Percentiles rank a stretch among this genome's conserved stretches.
These are phyloP conservation scores for Rhinogobius similis DNA, from an alignment of 2,113 vertebrate genomes.

Conservation along the genomic window DNA sequence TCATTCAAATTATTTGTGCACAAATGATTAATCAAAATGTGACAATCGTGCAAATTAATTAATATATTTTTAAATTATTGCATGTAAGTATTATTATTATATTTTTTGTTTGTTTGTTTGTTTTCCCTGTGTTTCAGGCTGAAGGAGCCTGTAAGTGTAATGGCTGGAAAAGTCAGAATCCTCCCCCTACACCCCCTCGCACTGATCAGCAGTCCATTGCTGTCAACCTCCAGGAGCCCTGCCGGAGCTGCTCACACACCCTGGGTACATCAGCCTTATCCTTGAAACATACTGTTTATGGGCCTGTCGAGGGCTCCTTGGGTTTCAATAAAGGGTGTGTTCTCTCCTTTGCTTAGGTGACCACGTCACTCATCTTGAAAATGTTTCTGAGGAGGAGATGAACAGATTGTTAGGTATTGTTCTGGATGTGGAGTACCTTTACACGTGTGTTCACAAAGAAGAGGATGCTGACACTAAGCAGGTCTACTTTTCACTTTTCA, in stretches of 20 bases:
- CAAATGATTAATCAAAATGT: not conserved
- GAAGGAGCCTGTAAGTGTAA: constrained; percentile 98
- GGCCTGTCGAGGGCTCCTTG: not conserved
- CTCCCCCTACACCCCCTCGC: constrained; percentile 91
- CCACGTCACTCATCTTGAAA: constrained; percentile 97
- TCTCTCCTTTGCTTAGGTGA: constrained; percentile 77
- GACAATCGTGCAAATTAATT: not conserved
- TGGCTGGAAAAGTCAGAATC: constrained; percentile 98
- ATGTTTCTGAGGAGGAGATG: constrained; percentile 96
- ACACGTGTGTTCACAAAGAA: constrained; percentile 97
- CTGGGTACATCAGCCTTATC: constrained; percentile 80
- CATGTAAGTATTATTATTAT: not conserved
- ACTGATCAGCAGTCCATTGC: constrained; percentile 85
- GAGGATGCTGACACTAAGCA: constrained; percentile 99
- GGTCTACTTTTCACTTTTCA: constrained; percentile 99
- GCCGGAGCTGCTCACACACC: constrained; percentile 92
- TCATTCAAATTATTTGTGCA: not conserved
- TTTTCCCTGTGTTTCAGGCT: constrained; percentile 73
- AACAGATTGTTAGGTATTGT: constrained; percentile 94
- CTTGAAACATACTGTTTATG: not conserved
- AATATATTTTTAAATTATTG: not conserved
- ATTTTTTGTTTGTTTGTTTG: not conserved
- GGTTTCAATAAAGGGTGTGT: not conserved
- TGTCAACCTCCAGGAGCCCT: constrained; percentile 89
- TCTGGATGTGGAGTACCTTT: constrained; percentile 95